These are phyloP conservation scores for Petroica traversi DNA, from an alignment of 2,113 vertebrate species.

Conservation along the genomic window DNA sequence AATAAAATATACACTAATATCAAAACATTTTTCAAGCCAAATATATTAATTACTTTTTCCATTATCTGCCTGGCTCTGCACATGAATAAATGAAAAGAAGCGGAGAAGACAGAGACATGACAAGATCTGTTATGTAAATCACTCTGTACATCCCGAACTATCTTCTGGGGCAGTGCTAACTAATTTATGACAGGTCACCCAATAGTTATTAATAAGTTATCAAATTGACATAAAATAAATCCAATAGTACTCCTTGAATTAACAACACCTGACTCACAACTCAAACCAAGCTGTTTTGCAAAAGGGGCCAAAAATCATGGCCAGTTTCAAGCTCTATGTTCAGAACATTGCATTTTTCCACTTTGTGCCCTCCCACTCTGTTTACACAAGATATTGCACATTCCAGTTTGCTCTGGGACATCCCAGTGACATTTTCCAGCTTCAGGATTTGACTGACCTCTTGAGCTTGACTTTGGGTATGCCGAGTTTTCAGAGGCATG, in stretches of 20 bases:
- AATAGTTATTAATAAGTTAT: constrained; percentile 33
- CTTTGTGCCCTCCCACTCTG: not conserved
- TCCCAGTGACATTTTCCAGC: not conserved
- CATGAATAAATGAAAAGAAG: constrained; percentile 53
- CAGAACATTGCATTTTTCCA: not conserved
- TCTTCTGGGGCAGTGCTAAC: not conserved
- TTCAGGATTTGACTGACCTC: not conserved
- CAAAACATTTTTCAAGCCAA: constrained; percentile 34
- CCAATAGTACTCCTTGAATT: not conserved
- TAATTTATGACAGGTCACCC: not conserved
- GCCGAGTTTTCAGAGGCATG: not conserved
- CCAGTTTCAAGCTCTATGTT: not conserved
- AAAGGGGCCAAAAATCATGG: not conserved
- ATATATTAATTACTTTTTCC: constrained; percentile 44
- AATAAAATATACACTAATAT: constrained; percentile 37
- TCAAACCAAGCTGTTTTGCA: not conserved
- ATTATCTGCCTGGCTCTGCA: not conserved
- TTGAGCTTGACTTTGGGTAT: not conserved
- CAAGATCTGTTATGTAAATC: not conserved
- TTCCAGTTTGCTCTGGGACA: not conserved
- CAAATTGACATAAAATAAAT: not conserved
- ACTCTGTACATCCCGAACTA: not conserved
- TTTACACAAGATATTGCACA: not conserved
- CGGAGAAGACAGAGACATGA: not conserved
- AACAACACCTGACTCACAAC: not conserved